A percentile compares a stretch with the other conserved stretches of the same genome.
These are phyloP conservation scores for Alouatta palliata DNA, from an alignment of 2,113 vertebrate species.

Conservation along the genomic window DNA sequence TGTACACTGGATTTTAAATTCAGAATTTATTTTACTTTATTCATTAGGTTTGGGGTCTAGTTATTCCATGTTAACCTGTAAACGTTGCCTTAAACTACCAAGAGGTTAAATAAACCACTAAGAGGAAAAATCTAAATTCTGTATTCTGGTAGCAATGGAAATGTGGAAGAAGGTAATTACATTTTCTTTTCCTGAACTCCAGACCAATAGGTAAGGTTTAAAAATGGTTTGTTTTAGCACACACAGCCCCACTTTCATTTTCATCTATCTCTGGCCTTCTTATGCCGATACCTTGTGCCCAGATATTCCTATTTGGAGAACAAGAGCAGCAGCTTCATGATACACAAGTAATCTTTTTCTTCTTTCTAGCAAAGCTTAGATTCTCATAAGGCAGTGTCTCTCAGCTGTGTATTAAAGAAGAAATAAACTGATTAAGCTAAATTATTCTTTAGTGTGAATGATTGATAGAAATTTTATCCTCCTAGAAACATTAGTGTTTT, in stretches of 20 bases:
- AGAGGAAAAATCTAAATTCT: neutral
- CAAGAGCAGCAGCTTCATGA: neutral
- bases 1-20: neutral
- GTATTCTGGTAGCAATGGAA: neutral
- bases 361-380: neutral
- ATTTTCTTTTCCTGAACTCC: neutral
- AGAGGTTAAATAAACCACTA: neutral
- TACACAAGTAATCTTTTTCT: neutral
- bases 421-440: neutral
- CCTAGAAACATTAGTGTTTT: neutral
- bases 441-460: neutral
- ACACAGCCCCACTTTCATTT: neutral
- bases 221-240: neutral
- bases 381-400: neutral
- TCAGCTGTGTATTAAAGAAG: neutral
- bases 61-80: neutral
- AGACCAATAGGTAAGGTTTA: neutral
- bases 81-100: constrained; percentile 9
- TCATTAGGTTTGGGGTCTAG: neutral
- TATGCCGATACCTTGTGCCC: neutral
- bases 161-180: neutral
- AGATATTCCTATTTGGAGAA: neutral
- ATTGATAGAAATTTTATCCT: neutral
- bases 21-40: constrained; percentile 5
- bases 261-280: neutral